Conservation (phyloP, 2,797 vertebrate species). For the Emys orbicularis region DNA sequence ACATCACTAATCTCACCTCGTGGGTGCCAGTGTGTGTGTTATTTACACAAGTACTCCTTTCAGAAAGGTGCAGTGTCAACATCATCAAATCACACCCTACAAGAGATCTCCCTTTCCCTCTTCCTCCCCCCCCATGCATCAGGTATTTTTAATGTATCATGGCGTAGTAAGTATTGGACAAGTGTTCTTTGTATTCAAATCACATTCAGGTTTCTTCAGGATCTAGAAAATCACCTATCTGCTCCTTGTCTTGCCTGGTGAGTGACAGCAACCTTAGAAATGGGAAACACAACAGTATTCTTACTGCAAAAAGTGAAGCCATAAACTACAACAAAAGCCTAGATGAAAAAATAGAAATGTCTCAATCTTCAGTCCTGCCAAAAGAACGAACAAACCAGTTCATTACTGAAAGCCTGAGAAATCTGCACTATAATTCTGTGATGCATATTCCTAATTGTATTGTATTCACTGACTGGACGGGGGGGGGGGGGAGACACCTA, state of each 20-base stretch:
- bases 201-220: not conserved
- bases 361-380: not conserved
- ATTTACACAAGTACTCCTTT: not conserved
- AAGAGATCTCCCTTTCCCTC: not conserved
- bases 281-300: not conserved
- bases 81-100: not conserved
- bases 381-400: not conserved
- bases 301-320: not conserved
- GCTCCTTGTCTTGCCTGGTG: not conserved
- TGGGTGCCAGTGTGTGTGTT: not conserved
- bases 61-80: accelerated
- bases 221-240: not conserved
- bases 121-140: no score
- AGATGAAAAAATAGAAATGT: not conserved
- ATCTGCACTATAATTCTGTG: not conserved
- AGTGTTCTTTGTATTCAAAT: not conserved
- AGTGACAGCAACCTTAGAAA: not conserved
- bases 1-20: not conserved
- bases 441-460: not conserved
- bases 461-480: not conserved
- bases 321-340: not conserved
- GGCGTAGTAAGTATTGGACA: not conserved
- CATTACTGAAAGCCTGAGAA: not conserved
- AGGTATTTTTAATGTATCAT: no score
- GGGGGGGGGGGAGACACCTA: not conserved